Base-by-base conservation (phyloP, 92 coral and sea anemone genomes). In the Phenganax subtilis region DNA sequence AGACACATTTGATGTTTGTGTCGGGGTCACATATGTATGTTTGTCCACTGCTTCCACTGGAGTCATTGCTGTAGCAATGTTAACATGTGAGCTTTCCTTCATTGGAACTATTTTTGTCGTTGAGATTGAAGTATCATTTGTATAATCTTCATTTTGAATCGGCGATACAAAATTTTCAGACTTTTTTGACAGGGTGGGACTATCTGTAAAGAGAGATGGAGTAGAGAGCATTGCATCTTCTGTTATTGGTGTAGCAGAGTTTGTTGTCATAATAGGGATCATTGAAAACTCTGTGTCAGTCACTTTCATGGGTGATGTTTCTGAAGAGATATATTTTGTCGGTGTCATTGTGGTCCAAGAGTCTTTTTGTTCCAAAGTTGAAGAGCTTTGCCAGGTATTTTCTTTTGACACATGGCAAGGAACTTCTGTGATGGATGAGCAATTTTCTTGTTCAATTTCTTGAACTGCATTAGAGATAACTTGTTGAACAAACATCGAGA, bases 401-500 rank as follows among this genome's bases (percentile, higher is more conserved):
- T 37, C 47, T 37, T 37, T 37, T 37, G 47, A 37, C n/a, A 7
- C 58, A 51, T 6, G 17, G 59, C n/a, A 69, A 69, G 27, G 12
- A 9, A 17, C 29, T 16, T 27, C 52, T 27, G 9, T 17, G 9
- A 3, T 65, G 8, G 80, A 56, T 55, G 80, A 12, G 5, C 20
- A 25, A 47, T 57, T 12, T 12, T 57, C 54, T 9, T 31, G 9
- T 44, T 79, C 51, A 7, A 79, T 47, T 4, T 79, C 83, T 6
- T 63, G 37, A 47, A 53, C 74, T n/a, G 74, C 83, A 51, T 79
- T 79, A 51, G 53, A n/a, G 58, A 79, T 52, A 0, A 79, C 51
- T 47, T 79, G 61, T 63, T 63, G 8, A 51, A 79, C 83, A 63
- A 79, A 79, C 9, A 63, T 10, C 25, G 83, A 79, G 25, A 79